Conservation (phyloP, 2,797 vertebrate genomes). For the Sciurus vulgaris region DNA sequence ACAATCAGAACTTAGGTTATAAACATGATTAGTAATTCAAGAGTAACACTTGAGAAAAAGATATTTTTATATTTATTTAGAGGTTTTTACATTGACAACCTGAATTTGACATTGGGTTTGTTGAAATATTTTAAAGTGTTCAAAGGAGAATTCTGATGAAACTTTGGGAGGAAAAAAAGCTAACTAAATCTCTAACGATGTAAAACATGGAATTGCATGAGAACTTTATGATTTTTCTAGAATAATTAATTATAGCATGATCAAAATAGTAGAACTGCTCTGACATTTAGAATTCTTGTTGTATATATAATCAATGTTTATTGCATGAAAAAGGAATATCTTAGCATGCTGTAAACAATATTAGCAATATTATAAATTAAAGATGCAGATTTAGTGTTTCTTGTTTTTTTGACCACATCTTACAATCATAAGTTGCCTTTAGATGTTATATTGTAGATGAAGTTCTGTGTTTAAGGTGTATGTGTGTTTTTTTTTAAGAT, state of each 20-base stretch:
- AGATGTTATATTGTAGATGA: neutral
- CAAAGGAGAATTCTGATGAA: slow-evolving; percentile 47
- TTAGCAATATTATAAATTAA: slow-evolving; percentile 31
- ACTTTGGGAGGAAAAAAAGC: neutral
- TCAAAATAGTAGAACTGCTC: slow-evolving; percentile 16
- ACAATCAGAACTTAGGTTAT: neutral
- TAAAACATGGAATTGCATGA: neutral
- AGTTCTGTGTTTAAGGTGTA: slow-evolving; percentile 3
- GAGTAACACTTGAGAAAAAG: slow-evolving; percentile 53
- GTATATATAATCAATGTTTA: neutral
- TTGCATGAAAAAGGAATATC: slow-evolving; percentile 31
- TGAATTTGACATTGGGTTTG: slow-evolving; percentile 37
- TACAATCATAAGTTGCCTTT: neutral
- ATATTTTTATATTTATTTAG: slow-evolving; percentile 34
- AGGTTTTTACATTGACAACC: neutral
- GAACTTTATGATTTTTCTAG: slow-evolving; percentile 38
- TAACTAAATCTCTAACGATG: neutral
- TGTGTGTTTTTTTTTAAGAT: neutral
- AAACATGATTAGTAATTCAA: slow-evolving; percentile 8
- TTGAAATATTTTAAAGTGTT: slow-evolving; percentile 50
- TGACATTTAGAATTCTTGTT: slow-evolving; percentile 51
- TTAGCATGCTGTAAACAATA: neutral
- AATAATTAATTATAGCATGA: slow-evolving; percentile 35
- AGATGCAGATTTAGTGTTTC: neutral
- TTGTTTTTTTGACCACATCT: neutral